Percentiles rank a stretch among this genome's conserved stretches.
Conservation (phyloP, 2,888 invertebrate species). For the Perizoma flavofasciatum region DNA sequence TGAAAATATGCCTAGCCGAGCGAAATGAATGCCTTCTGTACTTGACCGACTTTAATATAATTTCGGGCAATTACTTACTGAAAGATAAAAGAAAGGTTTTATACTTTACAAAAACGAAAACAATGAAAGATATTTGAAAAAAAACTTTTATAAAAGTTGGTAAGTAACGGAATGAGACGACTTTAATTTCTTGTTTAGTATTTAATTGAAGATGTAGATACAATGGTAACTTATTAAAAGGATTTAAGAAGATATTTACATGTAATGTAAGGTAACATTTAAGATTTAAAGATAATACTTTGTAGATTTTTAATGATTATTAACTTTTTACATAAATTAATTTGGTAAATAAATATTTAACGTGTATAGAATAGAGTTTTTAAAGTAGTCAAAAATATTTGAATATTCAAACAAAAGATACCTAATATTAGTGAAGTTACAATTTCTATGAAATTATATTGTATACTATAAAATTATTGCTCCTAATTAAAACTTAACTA, state of each 20-base stretch:
- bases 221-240: conserved; percentile 77
- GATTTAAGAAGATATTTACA: conserved; percentile 80
- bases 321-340: conserved; percentile 32
- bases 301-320: conserved; percentile 48
- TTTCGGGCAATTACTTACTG: conserved; percentile 31
- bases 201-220: conserved; percentile 79
- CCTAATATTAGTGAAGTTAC: conserved; percentile 25
- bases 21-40: conserved; percentile 14
- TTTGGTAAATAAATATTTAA: conserved; percentile 32
- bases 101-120: conserved; percentile 25
- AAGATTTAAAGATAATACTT: conserved; percentile 66
- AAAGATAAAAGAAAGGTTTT: conserved; percentile 23
- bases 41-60: conserved; percentile 32
- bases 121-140: conserved; percentile 22
- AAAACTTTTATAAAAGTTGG: conserved; percentile 11
- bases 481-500: conserved; percentile 69
- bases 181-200: conserved; percentile 51
- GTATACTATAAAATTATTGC: conserved; percentile 71
- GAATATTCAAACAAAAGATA: conserved; percentile 29
- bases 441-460: conserved; percentile 38
- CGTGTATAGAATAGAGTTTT: conserved; percentile 18
- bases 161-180: conserved; percentile 34
- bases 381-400: conserved; percentile 20
- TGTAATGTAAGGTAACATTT: conserved; percentile 64
- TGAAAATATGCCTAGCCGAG: not conserved